Evolutionary conservation across 2,797 vertebrate species (phyloP).

Genomic region (Microctenopoma steveboyesi): DNA sequence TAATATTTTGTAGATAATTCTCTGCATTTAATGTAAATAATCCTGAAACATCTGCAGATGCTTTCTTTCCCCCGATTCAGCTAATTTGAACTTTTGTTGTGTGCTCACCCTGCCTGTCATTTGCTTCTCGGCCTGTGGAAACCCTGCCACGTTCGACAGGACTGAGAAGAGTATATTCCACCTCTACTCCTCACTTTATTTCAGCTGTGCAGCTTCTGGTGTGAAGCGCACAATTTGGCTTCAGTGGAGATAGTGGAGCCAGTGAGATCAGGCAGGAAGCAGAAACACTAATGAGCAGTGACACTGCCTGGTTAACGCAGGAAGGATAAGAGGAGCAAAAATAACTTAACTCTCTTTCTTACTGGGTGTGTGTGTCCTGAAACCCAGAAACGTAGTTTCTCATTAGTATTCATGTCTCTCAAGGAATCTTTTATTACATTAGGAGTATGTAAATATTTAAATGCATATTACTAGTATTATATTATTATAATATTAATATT

Average conservation of each 20-base stretch:
- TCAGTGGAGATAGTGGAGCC: conserved; percentile 6
- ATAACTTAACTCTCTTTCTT: conserved; percentile 66
- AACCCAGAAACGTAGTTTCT: conserved; percentile 14
- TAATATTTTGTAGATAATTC: background rate
- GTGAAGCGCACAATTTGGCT: background rate
- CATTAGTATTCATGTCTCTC: background rate
- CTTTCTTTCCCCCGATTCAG: background rate
- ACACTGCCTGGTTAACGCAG: conserved; percentile 68
- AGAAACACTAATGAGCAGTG: conserved; percentile 70
- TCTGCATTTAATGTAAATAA: background rate
- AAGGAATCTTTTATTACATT: background rate
- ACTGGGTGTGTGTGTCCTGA: conserved; percentile 22
- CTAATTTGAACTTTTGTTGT: too few relatives aligned
- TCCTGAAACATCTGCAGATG: background rate
- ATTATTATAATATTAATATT: too few relatives aligned
- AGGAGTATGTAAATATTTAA: too few relatives aligned
- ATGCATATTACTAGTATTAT: too few relatives aligned
- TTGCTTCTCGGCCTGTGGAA: too few relatives aligned
- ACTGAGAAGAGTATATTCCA: too few relatives aligned
- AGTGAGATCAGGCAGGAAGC: conserved; percentile 51
- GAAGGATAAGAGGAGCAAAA: conserved; percentile 78
- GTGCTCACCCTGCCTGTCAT: too few relatives aligned
- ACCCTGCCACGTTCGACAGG: too few relatives aligned
- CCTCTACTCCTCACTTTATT: background rate
- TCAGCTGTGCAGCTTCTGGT: conserved; percentile 4